Base-by-base conservation (phyloP, 2,113 vertebrate species). In the Rhinolophus sinicus region DNA sequence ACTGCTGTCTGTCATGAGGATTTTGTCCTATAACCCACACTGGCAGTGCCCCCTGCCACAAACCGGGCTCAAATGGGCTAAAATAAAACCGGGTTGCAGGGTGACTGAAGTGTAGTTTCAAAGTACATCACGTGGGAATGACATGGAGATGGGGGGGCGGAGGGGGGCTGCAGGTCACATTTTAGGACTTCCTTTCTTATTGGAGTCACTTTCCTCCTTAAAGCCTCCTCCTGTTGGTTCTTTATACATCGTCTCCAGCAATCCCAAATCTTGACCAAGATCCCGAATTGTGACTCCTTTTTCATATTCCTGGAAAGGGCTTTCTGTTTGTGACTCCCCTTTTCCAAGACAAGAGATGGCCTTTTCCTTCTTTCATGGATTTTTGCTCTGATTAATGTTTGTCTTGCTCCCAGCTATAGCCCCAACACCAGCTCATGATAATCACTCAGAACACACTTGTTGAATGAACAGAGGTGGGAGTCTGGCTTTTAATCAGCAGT, bases 401-500 rank as follows among this genome's bases (percentile, higher is more conserved):
- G 22, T 77, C 47, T 93, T 77, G 8, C 70, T 38, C 5, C 21
- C 47, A 33, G 18, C 80, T 60, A 1, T 56, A 67, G 40, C 33
- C 47, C 19, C 65, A 54, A 10, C 11, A 19, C 56, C 60, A 69
- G 5, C 35, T 21, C 3, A 0, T 6, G 18, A 18, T 0, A 62
- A n/a, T 64, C 26, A 21, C 62, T 86, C 30, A 50, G 80, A 24
- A 58, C 2, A 14, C n/a, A 65, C 19, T 38, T 35, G 14, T 19
- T 24, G 30, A 72, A 40, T 70, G 83, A 77, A 33, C 28, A 47
- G 12, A 77, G 35, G 30, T 69, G 30, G 33, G 6, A 26, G 69
- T 83, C 90, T 80, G 60, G n/a, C 28, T 88, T 91, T 86, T 62
- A 47, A 72, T 86, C 14, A 52, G 65, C 52, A 81, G n/a, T 22